Percentiles rank a stretch among this genome's conserved stretches.
These are phyloP conservation scores for Chymomyza procnemis DNA, from an alignment of 2,888 invertebrate species.

Conservation along the genomic window DNA sequence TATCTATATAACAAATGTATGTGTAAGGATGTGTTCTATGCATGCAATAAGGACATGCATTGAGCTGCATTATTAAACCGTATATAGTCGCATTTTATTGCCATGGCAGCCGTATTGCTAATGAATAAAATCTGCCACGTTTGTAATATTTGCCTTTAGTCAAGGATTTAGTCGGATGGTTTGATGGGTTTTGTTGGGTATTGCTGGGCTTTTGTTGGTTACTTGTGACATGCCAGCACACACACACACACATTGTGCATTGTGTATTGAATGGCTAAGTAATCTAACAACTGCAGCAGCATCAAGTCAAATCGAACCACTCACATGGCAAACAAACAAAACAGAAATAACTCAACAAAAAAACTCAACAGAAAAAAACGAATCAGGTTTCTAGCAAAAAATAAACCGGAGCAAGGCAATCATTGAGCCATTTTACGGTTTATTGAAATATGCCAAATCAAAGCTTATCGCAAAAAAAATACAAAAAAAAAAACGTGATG, in stretches of 20 bases:
- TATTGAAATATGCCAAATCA: slow-evolving; percentile 5
- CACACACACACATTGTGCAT: too few species aligned
- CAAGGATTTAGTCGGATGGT: neutral
- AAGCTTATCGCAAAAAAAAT: neutral
- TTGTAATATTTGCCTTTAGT: slow-evolving; percentile 3
- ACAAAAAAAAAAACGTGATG: neutral
- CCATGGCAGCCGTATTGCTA: slow-evolving; percentile 7
- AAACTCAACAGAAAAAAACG: neutral
- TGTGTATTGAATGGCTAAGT: neutral
- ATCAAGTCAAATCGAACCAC: neutral
- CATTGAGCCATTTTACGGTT: slow-evolving; percentile 11
- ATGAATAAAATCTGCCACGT: slow-evolving; percentile 13
- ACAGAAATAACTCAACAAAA: neutral
- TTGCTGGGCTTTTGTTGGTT: neutral
- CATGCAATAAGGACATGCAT: neutral
- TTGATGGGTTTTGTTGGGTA: neutral
- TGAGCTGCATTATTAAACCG: slow-evolving; percentile 57
- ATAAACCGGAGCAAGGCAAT: neutral
- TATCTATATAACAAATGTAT: neutral
- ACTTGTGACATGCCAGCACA: neutral
- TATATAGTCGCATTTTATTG: slow-evolving; percentile 30
- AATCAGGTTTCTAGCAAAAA: neutral
- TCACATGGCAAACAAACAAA: neutral
- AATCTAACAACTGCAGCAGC: neutral
- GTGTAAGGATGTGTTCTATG: neutral